Conservation (phyloP, 2,888 invertebrate genomes). For the Drosophila niveifrons region DNA sequence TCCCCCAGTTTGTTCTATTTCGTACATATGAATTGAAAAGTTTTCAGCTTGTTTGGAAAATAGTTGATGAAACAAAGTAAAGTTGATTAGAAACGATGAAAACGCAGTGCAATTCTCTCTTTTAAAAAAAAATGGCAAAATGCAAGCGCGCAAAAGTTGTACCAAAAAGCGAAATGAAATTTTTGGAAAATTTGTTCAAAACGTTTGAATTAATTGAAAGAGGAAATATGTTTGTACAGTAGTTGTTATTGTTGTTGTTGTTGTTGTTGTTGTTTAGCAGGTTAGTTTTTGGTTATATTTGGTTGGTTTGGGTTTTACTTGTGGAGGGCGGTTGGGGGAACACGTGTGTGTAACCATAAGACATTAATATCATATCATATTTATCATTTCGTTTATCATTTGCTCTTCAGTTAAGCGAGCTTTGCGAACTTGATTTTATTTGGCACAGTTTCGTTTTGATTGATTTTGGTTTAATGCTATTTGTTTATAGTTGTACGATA, state of each 20-base stretch:
- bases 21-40: slow-evolving; percentile 18
- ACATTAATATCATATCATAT: slow-evolving; percentile 76
- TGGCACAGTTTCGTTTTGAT: slow-evolving; percentile 53
- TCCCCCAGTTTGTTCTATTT: slow-evolving; percentile 5
- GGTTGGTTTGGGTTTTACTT: slow-evolving; percentile 18
- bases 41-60: slow-evolving; percentile 48
- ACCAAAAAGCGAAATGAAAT: slow-evolving; percentile 52
- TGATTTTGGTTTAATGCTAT: slow-evolving; percentile 19
- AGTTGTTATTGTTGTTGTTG: slow-evolving; percentile 19
- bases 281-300: slow-evolving; percentile 35
- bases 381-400: slow-evolving; percentile 48
- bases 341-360: slow-evolving; percentile 85
- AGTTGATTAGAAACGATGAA: slow-evolving; percentile 56
- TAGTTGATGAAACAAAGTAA: slow-evolving; percentile 47
- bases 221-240: slow-evolving; percentile 29
- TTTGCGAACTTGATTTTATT: slow-evolving; percentile 28
- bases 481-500: slow-evolving; percentile 30
- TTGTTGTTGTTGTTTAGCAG: slow-evolving; percentile 27
- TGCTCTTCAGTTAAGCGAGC: slow-evolving; percentile 27
- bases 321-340: slow-evolving; percentile 35
- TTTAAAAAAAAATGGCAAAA: slow-evolving; percentile 13
- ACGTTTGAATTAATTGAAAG: slow-evolving; percentile 31
- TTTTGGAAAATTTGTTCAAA: slow-evolving; percentile 34
- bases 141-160: slow-evolving; percentile 41
- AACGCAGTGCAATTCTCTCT: slow-evolving; percentile 42